Percentiles rank a stretch among this genome's conserved stretches.
Conservation (phyloP, 2,888 invertebrate genomes). For the Drosophila multiciliata region DNA sequence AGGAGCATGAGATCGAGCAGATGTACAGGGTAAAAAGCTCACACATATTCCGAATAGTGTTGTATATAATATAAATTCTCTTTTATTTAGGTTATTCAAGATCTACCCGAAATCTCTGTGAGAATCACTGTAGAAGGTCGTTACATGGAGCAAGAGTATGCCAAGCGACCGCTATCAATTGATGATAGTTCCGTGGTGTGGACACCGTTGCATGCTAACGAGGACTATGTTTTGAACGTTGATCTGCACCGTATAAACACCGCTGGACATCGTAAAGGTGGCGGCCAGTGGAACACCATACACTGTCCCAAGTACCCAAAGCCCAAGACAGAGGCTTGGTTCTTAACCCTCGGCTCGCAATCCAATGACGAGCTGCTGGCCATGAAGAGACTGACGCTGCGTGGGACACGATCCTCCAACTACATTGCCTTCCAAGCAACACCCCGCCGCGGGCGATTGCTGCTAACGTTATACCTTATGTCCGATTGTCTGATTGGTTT, state of each 20-base stretch:
- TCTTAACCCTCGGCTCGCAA: slow-evolving; percentile 92
- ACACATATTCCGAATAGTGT: background rate
- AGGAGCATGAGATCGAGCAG: slow-evolving; percentile 89
- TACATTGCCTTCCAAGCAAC: slow-evolving; percentile 89
- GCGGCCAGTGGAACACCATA: slow-evolving; percentile 86
- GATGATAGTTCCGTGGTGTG: slow-evolving; percentile 85
- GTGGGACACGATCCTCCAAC: slow-evolving; percentile 85
- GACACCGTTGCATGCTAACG: slow-evolving; percentile 88
- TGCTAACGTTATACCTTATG: slow-evolving; percentile 93
- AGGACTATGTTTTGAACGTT: slow-evolving; percentile 90
- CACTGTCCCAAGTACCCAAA: slow-evolving; percentile 95
- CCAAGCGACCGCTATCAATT: slow-evolving; percentile 81
- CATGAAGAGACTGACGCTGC: slow-evolving; percentile 90
- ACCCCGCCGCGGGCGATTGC: slow-evolving; percentile 89
- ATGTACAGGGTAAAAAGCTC: slow-evolving; percentile 86
- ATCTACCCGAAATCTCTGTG: slow-evolving; percentile 88
- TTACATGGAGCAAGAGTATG: slow-evolving; percentile 81
- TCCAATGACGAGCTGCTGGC: slow-evolving; percentile 91
- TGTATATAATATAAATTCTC: background rate
- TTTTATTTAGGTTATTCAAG: slow-evolving; percentile 86
- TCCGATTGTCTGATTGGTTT: slow-evolving; percentile 97
- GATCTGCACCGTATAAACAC: slow-evolving; percentile 86
- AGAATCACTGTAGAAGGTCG: slow-evolving; percentile 87
- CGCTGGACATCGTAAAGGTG: slow-evolving; percentile 80
- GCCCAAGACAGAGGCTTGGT: slow-evolving; percentile 98